Base-by-base conservation (phyloP, 2,797 vertebrate species). In the Falco rusticolus region DNA sequence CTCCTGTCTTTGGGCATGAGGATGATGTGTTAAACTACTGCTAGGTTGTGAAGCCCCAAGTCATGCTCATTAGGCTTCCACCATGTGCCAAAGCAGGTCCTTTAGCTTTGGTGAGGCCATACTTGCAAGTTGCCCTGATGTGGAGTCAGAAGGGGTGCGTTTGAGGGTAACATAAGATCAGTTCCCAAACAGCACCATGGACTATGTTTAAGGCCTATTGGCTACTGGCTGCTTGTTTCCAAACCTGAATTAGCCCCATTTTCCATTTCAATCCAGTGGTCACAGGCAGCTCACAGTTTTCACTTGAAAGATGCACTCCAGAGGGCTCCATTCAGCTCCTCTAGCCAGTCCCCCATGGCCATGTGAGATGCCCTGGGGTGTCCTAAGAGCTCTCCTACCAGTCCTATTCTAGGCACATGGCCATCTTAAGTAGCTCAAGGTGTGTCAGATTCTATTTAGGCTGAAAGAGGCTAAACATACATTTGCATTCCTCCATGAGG, bases 401-500 rank as follows among this genome's bases (percentile, higher is more conserved):
- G 41, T 19, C 51, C 22, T 70, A 4, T n/a, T 76, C 12, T 51
- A 65, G 59, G 56, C 48, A 89, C 0, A 0, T 29, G 57, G 54
- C 56, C 64, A 56, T 29, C 72, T 89, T 63, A 51, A 26, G 41
- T 20, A 71, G 29, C 45, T 88, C 47, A 56, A 28, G 31, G 54
- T 66, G 53, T 15, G 80, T 69, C 11, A 3, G 37, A 59, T 19
- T 63, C 19, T 48, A 22, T 79, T 80, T n/a, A 64, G 70, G 31
- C 43, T 82, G 86, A 79, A 79, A 25, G 64, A 31, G 92, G 78
- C 63, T 65, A 33, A 65, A 91, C 59, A 21, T 26, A 43, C 29
- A 43, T 24, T 74, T 65, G 63, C 88, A 96, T 97, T 96, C 90
- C 75, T 93, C 66, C 87, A 45, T 33, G 66, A 65, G 0, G 93